Conservation (phyloP, 2,888 invertebrate species). For the Microplitis deprimator region DNA sequence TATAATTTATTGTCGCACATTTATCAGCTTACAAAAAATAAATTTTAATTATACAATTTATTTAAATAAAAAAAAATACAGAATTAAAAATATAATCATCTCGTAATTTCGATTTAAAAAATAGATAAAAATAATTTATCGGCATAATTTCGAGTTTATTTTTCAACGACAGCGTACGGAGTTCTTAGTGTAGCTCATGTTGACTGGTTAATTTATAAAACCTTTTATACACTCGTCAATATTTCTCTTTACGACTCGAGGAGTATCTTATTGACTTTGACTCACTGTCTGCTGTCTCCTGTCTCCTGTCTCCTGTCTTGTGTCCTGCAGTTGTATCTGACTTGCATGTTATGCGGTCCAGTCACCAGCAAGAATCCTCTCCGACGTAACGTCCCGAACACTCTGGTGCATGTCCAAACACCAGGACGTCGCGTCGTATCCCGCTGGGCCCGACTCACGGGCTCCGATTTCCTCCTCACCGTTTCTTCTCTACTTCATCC, state of each 20-base stretch:
- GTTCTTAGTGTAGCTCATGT: not conserved
- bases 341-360: constrained; percentile 27
- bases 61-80: no score
- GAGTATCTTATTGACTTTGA: not conserved
- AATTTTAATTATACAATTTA: not conserved
- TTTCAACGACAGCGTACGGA: not conserved
- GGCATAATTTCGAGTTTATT: not conserved
- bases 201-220: not conserved
- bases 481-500: constrained; percentile 47
- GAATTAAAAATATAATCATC: no score
- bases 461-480: constrained; percentile 37
- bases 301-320: not conserved
- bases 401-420: constrained; percentile 43
- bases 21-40: constrained; percentile 27
- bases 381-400: constrained; percentile 25
- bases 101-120: no score
- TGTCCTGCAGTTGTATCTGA: not conserved
- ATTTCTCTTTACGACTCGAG: constrained; percentile 25
- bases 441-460: constrained; percentile 52
- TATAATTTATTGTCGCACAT: constrained; percentile 13
- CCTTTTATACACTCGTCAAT: constrained; percentile 27
- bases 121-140: not conserved
- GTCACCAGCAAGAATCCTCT: not conserved
- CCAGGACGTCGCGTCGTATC: constrained; percentile 58
- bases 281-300: constrained; percentile 12